These are phyloP conservation scores for Drosophila quadrilineata DNA, from an alignment of 1,140 invertebrate species.

Conservation along the genomic window DNA sequence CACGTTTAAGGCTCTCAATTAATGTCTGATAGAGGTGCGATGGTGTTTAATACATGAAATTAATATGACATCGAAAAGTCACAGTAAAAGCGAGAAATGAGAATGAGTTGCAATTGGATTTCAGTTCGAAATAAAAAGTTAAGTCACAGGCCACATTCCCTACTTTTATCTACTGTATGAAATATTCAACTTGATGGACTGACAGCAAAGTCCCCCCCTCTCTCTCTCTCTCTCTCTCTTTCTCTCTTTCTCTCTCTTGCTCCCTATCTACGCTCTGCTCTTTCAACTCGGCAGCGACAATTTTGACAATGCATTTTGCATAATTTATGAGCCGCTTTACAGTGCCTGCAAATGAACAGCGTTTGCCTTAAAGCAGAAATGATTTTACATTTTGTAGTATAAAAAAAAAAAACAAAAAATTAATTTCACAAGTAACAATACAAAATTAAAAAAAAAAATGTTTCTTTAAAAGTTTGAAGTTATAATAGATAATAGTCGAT, in stretches of 20 bases:
- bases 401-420: too few species aligned
- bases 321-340: slow-evolving; percentile 10
- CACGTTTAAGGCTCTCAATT: slow-evolving; percentile 14
- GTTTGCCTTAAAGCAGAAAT: not conserved
- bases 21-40: slow-evolving; percentile 14
- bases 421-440: too few species aligned
- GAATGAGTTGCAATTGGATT: not conserved
- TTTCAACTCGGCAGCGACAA: slow-evolving; percentile 24
- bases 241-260: slow-evolving; percentile 10
- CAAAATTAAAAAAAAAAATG: too few species aligned
- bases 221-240: not conserved
- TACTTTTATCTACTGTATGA: slow-evolving; percentile 28
- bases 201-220: slow-evolving; percentile 4
- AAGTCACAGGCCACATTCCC: slow-evolving; percentile 11
- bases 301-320: slow-evolving; percentile 35
- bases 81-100: too few species aligned
- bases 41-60: slow-evolving; percentile 37
- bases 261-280: slow-evolving; percentile 8
- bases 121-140: slow-evolving; percentile 9
- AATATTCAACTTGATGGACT: slow-evolving; percentile 35
- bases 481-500: too few species aligned
- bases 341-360: slow-evolving; percentile 10
- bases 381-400: too few species aligned
- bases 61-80: slow-evolving; percentile 17
- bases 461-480: slow-evolving; percentile 6